Evolutionary conservation across 92 coral and sea anemone genomes (phyloP).

Genomic region (Epizoanthus ramosus): DNA sequence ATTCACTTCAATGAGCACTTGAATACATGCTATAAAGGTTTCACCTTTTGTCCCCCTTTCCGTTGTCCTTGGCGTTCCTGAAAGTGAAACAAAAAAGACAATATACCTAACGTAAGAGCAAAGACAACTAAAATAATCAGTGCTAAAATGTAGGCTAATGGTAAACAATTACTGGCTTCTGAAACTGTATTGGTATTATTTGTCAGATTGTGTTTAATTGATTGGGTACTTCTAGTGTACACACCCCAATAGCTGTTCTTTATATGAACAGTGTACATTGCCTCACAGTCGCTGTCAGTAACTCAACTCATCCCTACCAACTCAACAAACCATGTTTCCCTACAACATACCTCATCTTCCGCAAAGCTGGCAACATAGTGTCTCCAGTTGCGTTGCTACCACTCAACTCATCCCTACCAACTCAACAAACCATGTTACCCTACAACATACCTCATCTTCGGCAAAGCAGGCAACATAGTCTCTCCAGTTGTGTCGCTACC

Average conservation of each 20-base stretch:
- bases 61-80: constrained; percentile 68
- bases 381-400: constrained; percentile 89
- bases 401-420: not conserved
- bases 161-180: too few relatives aligned
- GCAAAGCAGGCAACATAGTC: constrained; percentile 86
- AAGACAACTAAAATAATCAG: not conserved
- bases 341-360: constrained; percentile 59
- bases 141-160: too few relatives aligned
- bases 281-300: too few relatives aligned
- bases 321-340: not conserved
- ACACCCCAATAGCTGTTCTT: too few relatives aligned
- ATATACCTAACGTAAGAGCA: not conserved
- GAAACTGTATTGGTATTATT: too few relatives aligned
- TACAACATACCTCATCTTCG: constrained; percentile 62
- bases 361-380: constrained; percentile 85
- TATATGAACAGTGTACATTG: too few relatives aligned
- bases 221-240: too few relatives aligned
- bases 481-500: constrained; percentile 88
- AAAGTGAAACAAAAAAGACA: not conserved
- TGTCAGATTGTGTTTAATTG: too few relatives aligned
- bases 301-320: not conserved
- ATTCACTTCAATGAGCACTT: too few relatives aligned
- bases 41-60: constrained; percentile 81
- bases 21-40: not conserved
- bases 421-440: not conserved